phyloP scores from a whole-genome alignment of 1,140 invertebrate genomes.

The Chrysoperla carnea region DNA sequence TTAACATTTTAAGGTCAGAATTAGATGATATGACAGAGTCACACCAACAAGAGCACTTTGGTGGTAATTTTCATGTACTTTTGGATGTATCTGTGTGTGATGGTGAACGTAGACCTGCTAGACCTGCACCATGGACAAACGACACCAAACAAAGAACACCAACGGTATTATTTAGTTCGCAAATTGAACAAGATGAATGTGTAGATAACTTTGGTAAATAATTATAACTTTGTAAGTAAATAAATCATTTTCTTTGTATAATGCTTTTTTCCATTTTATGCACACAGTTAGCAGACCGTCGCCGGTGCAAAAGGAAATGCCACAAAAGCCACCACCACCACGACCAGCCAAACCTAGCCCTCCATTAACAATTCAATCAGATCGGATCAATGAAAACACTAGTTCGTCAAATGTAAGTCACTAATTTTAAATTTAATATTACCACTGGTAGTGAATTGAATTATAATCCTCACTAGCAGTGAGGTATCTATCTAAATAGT shows the following conservation, averaged over 20 bases:
- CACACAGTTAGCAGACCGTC: conserved; percentile 11
- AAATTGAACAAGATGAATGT: conserved; percentile 67
- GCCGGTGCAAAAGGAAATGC: conserved; percentile 4
- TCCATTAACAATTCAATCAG: conserved; percentile 15
- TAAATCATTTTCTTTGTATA: background rate
- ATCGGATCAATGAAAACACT: conserved; percentile 1
- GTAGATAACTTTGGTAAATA: conserved; percentile 55
- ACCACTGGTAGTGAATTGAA: no score
- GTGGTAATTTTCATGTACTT: conserved; percentile 50
- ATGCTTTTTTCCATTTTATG: background rate
- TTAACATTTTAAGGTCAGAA: conserved; percentile 36
- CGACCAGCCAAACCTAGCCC: conserved; percentile 20
- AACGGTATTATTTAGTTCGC: conserved; percentile 54
- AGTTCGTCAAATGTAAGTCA: conserved; percentile 7
- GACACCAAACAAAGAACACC: conserved; percentile 34
- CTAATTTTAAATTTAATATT: conserved; percentile 10
- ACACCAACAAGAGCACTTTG: conserved; percentile 51
- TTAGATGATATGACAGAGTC: conserved; percentile 61
- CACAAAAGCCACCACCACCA: conserved; percentile 4
- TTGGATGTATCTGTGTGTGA: conserved; percentile 58
- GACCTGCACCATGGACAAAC: conserved; percentile 58
- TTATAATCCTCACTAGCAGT: no score
- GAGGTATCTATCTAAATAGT: no score
- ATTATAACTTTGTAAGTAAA: background rate
- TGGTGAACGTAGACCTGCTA: conserved; percentile 37